Base-by-base conservation (phyloP, 92 coral and sea anemone genomes). In the Porites evermanni region DNA sequence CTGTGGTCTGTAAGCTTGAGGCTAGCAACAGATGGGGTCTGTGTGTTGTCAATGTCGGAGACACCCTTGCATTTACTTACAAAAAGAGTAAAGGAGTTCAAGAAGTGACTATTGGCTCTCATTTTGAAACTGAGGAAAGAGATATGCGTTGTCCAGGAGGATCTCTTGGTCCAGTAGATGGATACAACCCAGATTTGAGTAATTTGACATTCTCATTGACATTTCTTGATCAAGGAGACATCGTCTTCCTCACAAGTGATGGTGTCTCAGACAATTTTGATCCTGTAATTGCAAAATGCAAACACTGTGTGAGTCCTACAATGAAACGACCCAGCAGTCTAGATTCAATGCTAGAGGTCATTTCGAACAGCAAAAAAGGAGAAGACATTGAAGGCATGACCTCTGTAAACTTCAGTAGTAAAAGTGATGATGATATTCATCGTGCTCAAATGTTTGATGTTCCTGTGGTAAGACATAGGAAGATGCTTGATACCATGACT, bases 121-220 rank as follows among this genome's bases (percentile, higher is more conserved):
- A 97, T 75, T 89, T 72, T 65, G 90, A 87, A 44, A 96, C 54
- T 58, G 85, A 87, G 74, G 80, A 81, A 18, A 93, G 99, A 68
- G 99, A 97, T 75, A 95, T 97, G 99, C 94, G 95, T 1, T 88
- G 94, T 67, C 95, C 99, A 9, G 99, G 99, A n/a, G 99, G 99
- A 1, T 97, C 98, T 1, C 89, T 97, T 59, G 99, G 99, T 8
- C 98, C 98, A 17, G 94, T 91, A 0, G 97, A 95, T 79, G 99
- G 99, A 19, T 90, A 95, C 86, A 95, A 97, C 78, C 99, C 99
- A 63, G 99, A 97, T 81, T 85, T 97, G 12, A 84, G 93, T 12
- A 97, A 97, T 80, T 86, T 97, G 66, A 97, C 99, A 2, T 95
- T 92, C 80, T 97, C 99, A 11, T 95, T 91, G 64, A 95, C 97